Base-by-base conservation (phyloP, 2,797 vertebrate genomes). In the Erethizon dorsatum region DNA sequence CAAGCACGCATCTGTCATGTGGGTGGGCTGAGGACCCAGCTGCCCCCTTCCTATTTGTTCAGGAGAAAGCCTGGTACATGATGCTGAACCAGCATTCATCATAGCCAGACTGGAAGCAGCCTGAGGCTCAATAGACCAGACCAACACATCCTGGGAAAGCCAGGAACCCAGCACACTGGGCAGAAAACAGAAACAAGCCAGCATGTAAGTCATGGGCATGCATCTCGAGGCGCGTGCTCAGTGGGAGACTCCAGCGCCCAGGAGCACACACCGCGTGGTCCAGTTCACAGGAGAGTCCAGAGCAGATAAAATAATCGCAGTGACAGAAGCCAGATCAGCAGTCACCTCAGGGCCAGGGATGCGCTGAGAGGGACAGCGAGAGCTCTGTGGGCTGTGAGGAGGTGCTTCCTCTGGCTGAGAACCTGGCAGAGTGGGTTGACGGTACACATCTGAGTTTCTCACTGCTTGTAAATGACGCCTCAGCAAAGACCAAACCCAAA, bases 111-210 rank as follows among this genome's bases (percentile, higher is more conserved):
- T 10, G 24, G 84, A 61, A 73, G 15, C 10, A 28, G 33, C 59
- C 20, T 22, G 24, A 31, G 28, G 67, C 1, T 26, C 1, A n/a
- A 10, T 22, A 37, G 77, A 79, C 17, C 1, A 15, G 91, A 18
- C 1, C 52, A 37, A 6, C 54, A 22, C 26, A 20, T 50, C 1
- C 2, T 0, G 7, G 63, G 4, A 11, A 0, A n/a, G n/a, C 41
- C 7, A 1, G 15, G 18, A 45, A 6, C 5, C 3, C 28, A 12
- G 28, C 2, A 14, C 12, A 0, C 69, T 6, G 33, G 15, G 13
- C 77, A 14, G 18, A 7, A 47, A 7, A 20, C 17, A 56, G 73
- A 22, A 26, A 3, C 4, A 10, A 28, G 11, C 47, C 15, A 9
- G n/a, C 5, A 4, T 82, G 28, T 31, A 4, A 24, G 13, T 61